These are phyloP conservation scores for Ceratosolen solmsi DNA, from an alignment of 1,140 invertebrate species.

Conservation along the genomic window DNA sequence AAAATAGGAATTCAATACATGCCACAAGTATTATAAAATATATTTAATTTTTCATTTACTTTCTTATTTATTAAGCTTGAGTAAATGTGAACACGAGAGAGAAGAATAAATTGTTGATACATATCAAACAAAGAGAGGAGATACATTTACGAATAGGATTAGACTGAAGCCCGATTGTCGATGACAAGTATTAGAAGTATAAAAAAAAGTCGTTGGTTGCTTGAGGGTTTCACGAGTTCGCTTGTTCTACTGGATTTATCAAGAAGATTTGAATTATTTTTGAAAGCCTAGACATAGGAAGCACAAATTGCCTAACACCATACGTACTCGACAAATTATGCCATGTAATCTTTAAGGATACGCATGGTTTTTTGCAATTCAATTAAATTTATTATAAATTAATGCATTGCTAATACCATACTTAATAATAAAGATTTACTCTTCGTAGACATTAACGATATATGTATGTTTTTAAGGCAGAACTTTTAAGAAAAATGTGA, in stretches of 20 bases:
- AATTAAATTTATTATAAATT: neutral
- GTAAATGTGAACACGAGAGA: too few relatives aligned
- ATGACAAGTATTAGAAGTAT: conserved; percentile 36
- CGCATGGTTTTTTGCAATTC: too few relatives aligned
- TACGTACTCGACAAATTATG: neutral
- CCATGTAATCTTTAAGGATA: neutral
- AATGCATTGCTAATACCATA: too few relatives aligned
- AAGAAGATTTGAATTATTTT: conserved; percentile 51
- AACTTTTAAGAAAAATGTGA: too few relatives aligned
- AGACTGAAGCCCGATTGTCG: conserved; percentile 35
- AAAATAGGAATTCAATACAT: too few relatives aligned
- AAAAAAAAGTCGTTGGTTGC: conserved; percentile 34
- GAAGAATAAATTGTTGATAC: too few relatives aligned
- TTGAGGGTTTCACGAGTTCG: conserved; percentile 24
- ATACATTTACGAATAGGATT: conserved; percentile 33
- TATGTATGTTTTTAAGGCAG: too few relatives aligned
- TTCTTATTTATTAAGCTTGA: too few relatives aligned
- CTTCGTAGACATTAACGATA: too few relatives aligned
- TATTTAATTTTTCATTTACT: too few relatives aligned
- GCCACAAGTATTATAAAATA: too few relatives aligned
- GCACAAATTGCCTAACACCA: neutral
- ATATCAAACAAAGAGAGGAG: neutral
- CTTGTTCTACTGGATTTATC: neutral
- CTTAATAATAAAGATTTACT: too few relatives aligned
- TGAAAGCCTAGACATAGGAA: conserved; percentile 47